Evolutionary conservation across 2,797 vertebrate genomes (phyloP).

Genomic region (Knipowitschia caucasica): DNA sequence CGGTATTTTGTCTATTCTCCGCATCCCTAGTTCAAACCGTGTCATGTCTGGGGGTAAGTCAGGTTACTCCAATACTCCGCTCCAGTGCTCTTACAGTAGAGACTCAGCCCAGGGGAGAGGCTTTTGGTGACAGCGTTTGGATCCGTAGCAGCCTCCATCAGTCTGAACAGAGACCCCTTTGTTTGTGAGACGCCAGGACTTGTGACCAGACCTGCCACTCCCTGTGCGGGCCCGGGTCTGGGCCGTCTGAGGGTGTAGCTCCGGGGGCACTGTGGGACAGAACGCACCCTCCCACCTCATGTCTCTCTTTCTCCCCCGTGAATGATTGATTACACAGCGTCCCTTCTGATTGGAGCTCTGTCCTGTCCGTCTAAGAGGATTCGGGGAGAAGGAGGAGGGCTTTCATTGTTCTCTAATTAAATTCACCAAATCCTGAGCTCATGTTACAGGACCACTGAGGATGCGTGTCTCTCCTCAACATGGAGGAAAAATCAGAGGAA

Average conservation of each 20-base stretch:
- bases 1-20: no score
- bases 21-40: no score
- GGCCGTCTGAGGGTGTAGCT: conserved; percentile 30
- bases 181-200: conserved; percentile 68
- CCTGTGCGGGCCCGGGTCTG: conserved; percentile 50
- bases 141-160: background rate
- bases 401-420: conserved; percentile 44
- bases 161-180: conserved; percentile 73
- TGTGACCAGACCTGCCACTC: conserved; percentile 69
- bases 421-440: conserved; percentile 17
- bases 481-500: background rate
- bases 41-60: background rate
- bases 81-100: background rate
- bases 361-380: conserved; percentile 25
- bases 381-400: conserved; percentile 30
- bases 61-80: background rate
- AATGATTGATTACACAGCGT: conserved; percentile 51
- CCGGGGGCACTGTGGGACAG: conserved; percentile 15
- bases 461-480: background rate
- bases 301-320: conserved; percentile 14
- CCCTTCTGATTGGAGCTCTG: conserved; percentile 32
- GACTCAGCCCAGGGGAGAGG: background rate
- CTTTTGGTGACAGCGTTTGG: conserved; percentile 1
- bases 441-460: background rate
- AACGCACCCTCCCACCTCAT: background rate